Percentiles rank a stretch among this genome's conserved stretches.
Conservation (phyloP, 2,888 invertebrate species). For the Seira ritae region DNA sequence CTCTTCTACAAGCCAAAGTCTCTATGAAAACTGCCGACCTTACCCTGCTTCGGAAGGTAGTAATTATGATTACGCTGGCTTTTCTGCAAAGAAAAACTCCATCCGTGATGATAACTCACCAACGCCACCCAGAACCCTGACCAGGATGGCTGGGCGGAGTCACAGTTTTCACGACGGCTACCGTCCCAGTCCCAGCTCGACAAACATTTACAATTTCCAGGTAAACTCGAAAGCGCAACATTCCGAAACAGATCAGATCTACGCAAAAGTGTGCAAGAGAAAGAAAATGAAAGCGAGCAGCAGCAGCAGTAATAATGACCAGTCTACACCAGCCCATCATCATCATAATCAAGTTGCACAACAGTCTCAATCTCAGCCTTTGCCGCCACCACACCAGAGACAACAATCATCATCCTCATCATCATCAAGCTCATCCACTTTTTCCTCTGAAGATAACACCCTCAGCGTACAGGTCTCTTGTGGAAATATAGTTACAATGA, state of each 20-base stretch:
- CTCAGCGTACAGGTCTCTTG: slow-evolving; percentile 51
- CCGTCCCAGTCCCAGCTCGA: slow-evolving; percentile 13
- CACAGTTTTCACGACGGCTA: slow-evolving; percentile 58
- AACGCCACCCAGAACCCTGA: not conserved
- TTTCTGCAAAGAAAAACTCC: no score
- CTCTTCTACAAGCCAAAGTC: slow-evolving; percentile 25
- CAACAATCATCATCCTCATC: not conserved
- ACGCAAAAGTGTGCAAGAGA: slow-evolving; percentile 58
- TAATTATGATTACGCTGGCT: no score
- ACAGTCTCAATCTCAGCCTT: no score
- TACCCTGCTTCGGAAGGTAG: no score
- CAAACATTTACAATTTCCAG: slow-evolving; percentile 34
- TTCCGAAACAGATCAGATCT: slow-evolving; percentile 49
- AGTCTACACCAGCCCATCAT: not conserved
- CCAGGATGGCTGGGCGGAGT: slow-evolving; percentile 39
- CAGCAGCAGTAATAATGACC: no score
- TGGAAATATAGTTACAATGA: slow-evolving; percentile 59
- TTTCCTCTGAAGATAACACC: not conserved
- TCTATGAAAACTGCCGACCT: slow-evolving; percentile 54
- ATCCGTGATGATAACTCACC: no score
- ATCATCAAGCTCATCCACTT: not conserved
- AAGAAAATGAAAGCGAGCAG: slow-evolving; percentile 39
- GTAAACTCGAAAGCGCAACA: not conserved
- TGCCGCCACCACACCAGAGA: slow-evolving; percentile 11
- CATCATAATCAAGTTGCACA: not conserved